A percentile compares a stretch with the other conserved stretches of the same genome.
Evolutionary conservation across 2,113 vertebrate species (phyloP).

Genomic region (Paramisgurnus dabryanus): DNA sequence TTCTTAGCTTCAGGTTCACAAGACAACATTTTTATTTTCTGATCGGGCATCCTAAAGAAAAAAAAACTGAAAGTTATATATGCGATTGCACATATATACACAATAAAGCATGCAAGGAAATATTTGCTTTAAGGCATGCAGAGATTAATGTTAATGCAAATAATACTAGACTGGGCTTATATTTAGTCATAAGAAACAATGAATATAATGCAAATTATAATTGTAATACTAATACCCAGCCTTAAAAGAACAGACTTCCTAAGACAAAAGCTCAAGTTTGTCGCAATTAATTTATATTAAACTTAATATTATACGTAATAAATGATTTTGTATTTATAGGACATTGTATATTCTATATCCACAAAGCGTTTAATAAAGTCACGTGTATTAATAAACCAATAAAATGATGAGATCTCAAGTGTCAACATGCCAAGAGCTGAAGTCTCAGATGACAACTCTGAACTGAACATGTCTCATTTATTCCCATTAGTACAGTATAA

Average conservation of each 20-base stretch:
- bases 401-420: neutral
- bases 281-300: no score
- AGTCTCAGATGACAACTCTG: neutral
- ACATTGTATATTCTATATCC: neutral
- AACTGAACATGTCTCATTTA: neutral
- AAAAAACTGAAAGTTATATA: constrained; percentile 12
- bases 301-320: neutral
- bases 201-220: no score
- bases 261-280: neutral
- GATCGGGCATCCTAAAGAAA: constrained; percentile 72
- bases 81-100: neutral
- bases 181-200: no score
- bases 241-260: neutral
- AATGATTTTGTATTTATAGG: neutral
- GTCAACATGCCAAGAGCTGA: no score
- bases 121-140: neutral
- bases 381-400: neutral
- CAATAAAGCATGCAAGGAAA: neutral
- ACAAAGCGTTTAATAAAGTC: neutral
- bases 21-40: constrained; percentile 69
- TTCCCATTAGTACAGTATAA: neutral
- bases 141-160: no score
- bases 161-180: no score
- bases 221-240: neutral
- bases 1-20: constrained; percentile 68